Evolutionary conservation across 1,140 invertebrate genomes (phyloP), one percentile per base, ranked within the genome.

Genomic region (Acromyrmex heyeri): DNA sequence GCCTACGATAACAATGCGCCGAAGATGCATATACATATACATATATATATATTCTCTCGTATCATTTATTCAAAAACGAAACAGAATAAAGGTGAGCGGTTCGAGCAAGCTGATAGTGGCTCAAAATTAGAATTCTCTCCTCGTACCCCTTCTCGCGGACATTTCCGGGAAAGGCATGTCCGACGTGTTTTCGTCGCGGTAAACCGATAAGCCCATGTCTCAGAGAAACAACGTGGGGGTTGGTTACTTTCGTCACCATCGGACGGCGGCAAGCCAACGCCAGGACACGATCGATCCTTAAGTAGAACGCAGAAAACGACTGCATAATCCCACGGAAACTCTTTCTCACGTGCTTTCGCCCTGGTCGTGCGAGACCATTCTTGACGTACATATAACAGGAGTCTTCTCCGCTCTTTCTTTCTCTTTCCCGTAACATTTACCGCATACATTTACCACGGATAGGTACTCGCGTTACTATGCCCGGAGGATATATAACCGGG

Each of bases 381-480:
- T 44, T 77, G 21, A 24, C 8, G 38, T 44, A 55, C 73, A 85
- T 34, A 44, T 21, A 48, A 59, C 27, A 53, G 5, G 34, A 16
- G 34, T 82, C 18, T 77, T 57, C 38, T 70, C 75, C 30, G 2
- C 53, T 61, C 24, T 48, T 14, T 30, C 83, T 65, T 48, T 53
- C 38, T 70, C 34, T 73, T n/a, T 64, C 30, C 38, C 30, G 18
- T 73, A 57, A 30, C 86, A 64, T 91, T 91, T 79, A 85, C 67
- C 34, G 57, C 86, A n/a, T 67, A 48, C 86, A 67, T 91, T 91
- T 79, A 85, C 62, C 34, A 55, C 87, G 78, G 44, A 89, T 76
- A 79, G 82, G 79, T 90, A 90, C 83, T 57, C 30, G 30, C 87
- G 85, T 88, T 90, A 90, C 91, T 91, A 90, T 79, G 53, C 85